These are phyloP conservation scores for Boleophthalmus pectinirostris DNA, from an alignment of 2,113 vertebrate genomes.

Conservation along the genomic window DNA sequence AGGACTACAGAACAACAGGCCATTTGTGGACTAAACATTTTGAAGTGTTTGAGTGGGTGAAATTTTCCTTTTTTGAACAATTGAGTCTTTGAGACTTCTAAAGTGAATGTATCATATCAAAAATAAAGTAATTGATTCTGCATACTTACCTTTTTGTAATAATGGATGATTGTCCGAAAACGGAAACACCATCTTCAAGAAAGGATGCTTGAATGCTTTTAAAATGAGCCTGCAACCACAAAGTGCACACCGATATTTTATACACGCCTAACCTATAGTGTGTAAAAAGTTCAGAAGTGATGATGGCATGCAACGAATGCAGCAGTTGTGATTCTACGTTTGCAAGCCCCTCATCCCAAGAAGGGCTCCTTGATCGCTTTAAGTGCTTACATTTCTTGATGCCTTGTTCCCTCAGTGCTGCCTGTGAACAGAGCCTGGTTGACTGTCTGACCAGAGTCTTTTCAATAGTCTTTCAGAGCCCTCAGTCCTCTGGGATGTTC, in stretches of 20 bases:
- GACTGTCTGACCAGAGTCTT: conserved; percentile 39
- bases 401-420: conserved; percentile 59
- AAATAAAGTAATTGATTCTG: conserved; percentile 67
- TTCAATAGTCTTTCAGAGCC: conserved; percentile 44
- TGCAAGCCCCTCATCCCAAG: conserved; percentile 24
- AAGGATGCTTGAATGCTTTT: conserved; percentile 33
- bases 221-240: conserved; percentile 17
- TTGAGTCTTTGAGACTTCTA: conserved; percentile 42
- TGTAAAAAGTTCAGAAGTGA: conserved; percentile 60
- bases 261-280: conserved; percentile 27
- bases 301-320: conserved; percentile 35
- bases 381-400: conserved; percentile 60
- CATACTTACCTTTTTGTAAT: conserved; percentile 50
- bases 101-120: conserved; percentile 69
- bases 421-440: conserved; percentile 52
- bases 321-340: conserved; percentile 40
- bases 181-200: conserved; percentile 41
- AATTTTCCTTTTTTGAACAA: conserved; percentile 27
- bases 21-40: conserved; percentile 61
- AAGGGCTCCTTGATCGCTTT: conserved; percentile 21
- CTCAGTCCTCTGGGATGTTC: conserved; percentile 58
- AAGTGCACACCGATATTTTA: conserved; percentile 34
- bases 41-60: conserved; percentile 47
- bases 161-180: conserved; percentile 54
- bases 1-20: conserved; percentile 18